Evolutionary conservation across 2,888 invertebrate species (phyloP).

Genomic region (Altica lythri): DNA sequence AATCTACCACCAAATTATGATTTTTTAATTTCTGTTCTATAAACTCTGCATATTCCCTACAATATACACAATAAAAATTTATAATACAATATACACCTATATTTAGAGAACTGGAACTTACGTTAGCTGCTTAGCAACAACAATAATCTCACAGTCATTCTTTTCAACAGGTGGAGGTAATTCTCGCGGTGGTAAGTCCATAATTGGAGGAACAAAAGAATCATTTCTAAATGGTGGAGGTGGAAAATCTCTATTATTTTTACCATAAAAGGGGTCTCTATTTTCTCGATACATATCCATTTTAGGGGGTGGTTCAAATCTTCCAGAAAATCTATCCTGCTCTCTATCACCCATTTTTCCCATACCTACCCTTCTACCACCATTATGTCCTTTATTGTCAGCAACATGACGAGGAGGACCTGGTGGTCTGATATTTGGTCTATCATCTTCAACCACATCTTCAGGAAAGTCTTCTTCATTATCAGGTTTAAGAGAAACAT

Average conservation of each 20-base stretch:
- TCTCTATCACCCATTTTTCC: conserved; percentile 31
- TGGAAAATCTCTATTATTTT: conserved; percentile 35
- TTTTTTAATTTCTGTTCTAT: conserved; percentile 81
- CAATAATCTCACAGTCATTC: conserved; percentile 91
- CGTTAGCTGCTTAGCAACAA: conserved; percentile 81
- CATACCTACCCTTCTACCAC: conserved; percentile 26
- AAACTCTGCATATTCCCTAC: conserved; percentile 84
- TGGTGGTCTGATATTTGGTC: conserved; percentile 41
- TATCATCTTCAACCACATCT: conserved; percentile 33
- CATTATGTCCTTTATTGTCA: conserved; percentile 30
- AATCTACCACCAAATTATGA: conserved; percentile 79
- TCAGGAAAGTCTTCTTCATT: conserved; percentile 28
- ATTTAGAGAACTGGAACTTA: conserved; percentile 58
- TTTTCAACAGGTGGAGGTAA: conserved; percentile 61
- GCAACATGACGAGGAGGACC: conserved; percentile 35
- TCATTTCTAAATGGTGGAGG: conserved; percentile 46
- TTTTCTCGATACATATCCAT: conserved; percentile 30
- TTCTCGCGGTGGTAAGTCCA: conserved; percentile 24
- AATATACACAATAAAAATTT: no score
- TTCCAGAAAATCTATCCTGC: conserved; percentile 28
- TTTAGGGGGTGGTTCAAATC: conserved; percentile 37
- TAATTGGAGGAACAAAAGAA: conserved; percentile 23
- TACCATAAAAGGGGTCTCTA: conserved; percentile 31
- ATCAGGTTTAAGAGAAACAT: conserved; percentile 13
- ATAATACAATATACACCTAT: background rate